Conservation (phyloP, 2,797 vertebrate genomes). For the Hemibagrus guttatus region DNA sequence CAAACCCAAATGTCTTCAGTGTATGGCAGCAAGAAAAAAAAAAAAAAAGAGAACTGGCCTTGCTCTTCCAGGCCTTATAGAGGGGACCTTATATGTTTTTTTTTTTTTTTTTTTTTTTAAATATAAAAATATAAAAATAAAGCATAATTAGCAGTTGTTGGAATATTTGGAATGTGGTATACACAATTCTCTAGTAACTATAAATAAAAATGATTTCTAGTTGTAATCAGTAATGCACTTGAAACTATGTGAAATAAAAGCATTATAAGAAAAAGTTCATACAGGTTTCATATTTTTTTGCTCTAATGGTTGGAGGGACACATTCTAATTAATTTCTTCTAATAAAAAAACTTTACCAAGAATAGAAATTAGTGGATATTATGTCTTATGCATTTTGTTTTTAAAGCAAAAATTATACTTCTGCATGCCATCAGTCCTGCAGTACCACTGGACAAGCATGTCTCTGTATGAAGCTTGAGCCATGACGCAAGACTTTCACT, state of each 20-base stretch:
- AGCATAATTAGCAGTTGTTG: not conserved
- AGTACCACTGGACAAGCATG: constrained; percentile 24
- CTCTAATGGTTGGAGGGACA: not conserved
- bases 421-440: not conserved
- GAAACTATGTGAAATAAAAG: not conserved
- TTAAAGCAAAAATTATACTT: not conserved
- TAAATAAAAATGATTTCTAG: not conserved
- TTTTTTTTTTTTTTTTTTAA: no score
- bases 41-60: no score
- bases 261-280: not conserved
- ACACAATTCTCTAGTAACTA: not conserved
- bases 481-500: constrained; percentile 1
- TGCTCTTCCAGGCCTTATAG: not conserved
- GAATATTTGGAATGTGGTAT: not conserved
- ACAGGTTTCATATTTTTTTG: not conserved
- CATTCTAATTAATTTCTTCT: not conserved
- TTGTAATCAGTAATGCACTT: not conserved
- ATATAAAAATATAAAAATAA: not conserved
- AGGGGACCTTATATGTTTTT: not conserved
- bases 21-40: no score
- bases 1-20: no score
- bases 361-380: not conserved
- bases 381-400: not conserved
- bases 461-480: constrained; percentile 29
- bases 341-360: not conserved